Conservation (phyloP, 2,113 vertebrate species). For the Clinocottus analis region DNA sequence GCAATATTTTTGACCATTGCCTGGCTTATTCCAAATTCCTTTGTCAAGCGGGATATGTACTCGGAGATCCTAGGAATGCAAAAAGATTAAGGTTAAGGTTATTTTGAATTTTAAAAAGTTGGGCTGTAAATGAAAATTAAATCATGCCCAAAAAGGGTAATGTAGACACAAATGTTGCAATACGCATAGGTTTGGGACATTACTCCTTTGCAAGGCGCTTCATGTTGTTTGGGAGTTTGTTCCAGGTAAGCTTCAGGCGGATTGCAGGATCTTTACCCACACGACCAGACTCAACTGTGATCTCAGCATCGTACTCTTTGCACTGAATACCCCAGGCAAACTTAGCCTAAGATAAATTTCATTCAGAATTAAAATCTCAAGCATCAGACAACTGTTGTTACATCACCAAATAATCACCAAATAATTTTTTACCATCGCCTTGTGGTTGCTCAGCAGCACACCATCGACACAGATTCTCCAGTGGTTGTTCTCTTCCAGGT, state of each 20-base stretch:
- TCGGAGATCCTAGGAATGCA: conserved; percentile 71
- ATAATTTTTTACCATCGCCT: conserved; percentile 85
- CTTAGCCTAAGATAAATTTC: conserved; percentile 65
- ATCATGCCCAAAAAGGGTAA: not conserved
- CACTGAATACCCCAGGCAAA: conserved; percentile 81
- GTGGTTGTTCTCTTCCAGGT: conserved; percentile 78
- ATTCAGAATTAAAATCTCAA: not conserved
- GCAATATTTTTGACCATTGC: conserved; percentile 70
- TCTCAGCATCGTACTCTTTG: conserved; percentile 74
- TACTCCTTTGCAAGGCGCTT: conserved; percentile 76
- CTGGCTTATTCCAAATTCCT: conserved; percentile 65
- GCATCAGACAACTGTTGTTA: not conserved
- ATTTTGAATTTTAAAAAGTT: not conserved
- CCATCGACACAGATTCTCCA: conserved; percentile 86
- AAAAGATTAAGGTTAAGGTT: not conserved
- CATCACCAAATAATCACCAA: not conserved
- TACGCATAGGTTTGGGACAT: conserved; percentile 38
- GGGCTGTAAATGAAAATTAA: not conserved
- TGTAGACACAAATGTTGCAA: conserved; percentile 7
- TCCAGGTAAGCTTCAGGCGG: conserved; percentile 80
- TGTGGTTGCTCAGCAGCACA: conserved; percentile 80
- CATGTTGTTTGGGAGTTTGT: conserved; percentile 71
- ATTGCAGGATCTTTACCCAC: conserved; percentile 73
- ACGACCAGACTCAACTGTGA: conserved; percentile 72
- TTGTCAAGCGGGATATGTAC: conserved; percentile 62